Evolutionary conservation across 2,888 invertebrate species (phyloP), one percentile per base, ranked within the genome.

Genomic region (Arrhopalites spinosus): DNA sequence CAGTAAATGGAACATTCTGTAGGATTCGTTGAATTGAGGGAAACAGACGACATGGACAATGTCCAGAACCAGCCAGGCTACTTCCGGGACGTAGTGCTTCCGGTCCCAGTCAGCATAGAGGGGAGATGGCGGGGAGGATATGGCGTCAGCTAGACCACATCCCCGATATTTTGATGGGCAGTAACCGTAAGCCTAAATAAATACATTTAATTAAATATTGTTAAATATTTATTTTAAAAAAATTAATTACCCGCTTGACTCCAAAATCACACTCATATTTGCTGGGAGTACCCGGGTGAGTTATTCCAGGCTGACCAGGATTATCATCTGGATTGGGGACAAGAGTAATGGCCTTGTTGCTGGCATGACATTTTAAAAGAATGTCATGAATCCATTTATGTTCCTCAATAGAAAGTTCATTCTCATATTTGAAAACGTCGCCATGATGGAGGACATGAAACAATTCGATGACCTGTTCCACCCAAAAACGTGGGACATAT

Each of bases 1-100:
- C 45, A 82, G 66, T 11, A 81, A 77, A 56, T 82, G 81, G 56
- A 80, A 81, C 80, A 80, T 80, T 73, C 81, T 56, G 72, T 81
- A 81, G 17, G 81, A 81, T 20, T 74, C 79, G 64, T 80, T 81
- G 53, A 81, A 81, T 64, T 80, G 78, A 25, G 74, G 76, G 64
- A 81, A 81, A 71, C 81, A 81, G 17, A 77, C 73, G 1, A 80
- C 81, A 43, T 81, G 81, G 36, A 80, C 70, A 1, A 80, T 61
- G 50, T 81, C 81, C 17, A 81, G 70, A 59, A 81, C 77, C 25
- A 80, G 76, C 81, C 81, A 81, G 2, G 77, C 78, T 0, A 79
- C 80, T 73, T 81, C 81, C 13, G 81, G 80, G 0, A 81, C 80
- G 45, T 77, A 81, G 63, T 81, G 81, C 27, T 74, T 74, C 5